Percentiles rank a stretch among this genome's conserved stretches.
Conservation (phyloP, 2,888 invertebrate genomes). For the Brachyptera putata region DNA sequence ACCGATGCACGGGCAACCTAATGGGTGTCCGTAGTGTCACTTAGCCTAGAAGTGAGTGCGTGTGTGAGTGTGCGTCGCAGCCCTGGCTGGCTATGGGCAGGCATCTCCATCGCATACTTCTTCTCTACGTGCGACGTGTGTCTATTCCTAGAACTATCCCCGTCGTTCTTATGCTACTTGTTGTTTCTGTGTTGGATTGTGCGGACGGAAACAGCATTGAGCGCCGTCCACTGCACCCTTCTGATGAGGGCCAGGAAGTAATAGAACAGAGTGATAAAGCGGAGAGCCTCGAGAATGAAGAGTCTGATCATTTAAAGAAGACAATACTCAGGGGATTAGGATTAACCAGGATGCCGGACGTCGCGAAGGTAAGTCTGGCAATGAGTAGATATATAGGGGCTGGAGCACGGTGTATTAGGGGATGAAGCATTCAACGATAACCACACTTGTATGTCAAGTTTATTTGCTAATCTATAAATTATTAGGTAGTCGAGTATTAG, state of each 20-base stretch:
- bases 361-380: conserved; percentile 2
- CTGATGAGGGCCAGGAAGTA: background rate
- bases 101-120: background rate
- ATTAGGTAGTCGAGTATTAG: too few relatives aligned
- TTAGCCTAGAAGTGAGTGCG: background rate
- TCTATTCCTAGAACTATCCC: background rate
- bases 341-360: background rate
- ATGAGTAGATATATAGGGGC: background rate
- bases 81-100: conserved; percentile 8
- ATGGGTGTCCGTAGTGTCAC: background rate
- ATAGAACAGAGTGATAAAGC: background rate
- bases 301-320: background rate
- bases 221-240: background rate
- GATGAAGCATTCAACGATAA: too few relatives aligned
- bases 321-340: conserved; percentile 7
- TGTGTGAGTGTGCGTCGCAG: background rate
- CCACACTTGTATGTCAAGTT: too few relatives aligned
- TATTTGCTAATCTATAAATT: too few relatives aligned
- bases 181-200: background rate
- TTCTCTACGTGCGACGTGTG: background rate
- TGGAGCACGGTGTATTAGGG: too few relatives aligned
- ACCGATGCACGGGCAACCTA: background rate
- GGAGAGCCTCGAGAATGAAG: background rate
- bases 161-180: background rate
- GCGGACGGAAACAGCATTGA: background rate